These are phyloP conservation scores for Cataglyphis hispanica DNA, from an alignment of 1,140 invertebrate species.

Conservation along the genomic window DNA sequence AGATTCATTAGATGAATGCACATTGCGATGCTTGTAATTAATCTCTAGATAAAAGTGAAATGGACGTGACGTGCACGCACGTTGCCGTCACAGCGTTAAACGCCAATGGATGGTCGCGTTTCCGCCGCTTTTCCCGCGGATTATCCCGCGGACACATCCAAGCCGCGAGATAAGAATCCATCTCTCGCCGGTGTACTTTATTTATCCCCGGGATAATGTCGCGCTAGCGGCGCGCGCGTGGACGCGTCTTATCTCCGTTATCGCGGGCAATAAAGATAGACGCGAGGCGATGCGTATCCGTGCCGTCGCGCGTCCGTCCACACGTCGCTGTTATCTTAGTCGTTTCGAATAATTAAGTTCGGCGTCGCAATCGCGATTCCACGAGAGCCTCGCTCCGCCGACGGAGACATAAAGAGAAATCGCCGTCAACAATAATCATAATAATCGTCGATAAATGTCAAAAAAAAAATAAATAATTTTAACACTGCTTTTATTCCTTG, in stretches of 20 bases:
- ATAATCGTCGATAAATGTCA: no score
- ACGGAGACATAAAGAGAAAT: constrained; percentile 8
- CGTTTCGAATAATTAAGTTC: constrained; percentile 58
- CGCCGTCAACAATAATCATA: no score
- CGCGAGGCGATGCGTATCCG: constrained; percentile 27
- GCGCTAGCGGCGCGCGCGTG: background rate
- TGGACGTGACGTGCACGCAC: no score
- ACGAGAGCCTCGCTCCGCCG: constrained; percentile 24
- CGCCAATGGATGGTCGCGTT: constrained; percentile 26
- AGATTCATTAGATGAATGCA: background rate
- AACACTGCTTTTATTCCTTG: background rate
- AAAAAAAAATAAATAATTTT: no score
- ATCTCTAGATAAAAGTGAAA: background rate
- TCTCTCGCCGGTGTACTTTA: constrained; percentile 19
- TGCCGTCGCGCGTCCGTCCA: no score
- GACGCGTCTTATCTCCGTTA: constrained; percentile 46
- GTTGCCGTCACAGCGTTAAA: background rate
- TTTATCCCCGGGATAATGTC: constrained; percentile 2
- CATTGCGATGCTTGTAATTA: background rate
- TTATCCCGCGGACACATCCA: constrained; percentile 30
- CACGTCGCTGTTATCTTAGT: background rate
- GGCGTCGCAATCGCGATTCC: constrained; percentile 44
- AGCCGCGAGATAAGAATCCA: constrained; percentile 52
- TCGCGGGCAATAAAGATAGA: constrained; percentile 46
- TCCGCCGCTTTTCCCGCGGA: constrained; percentile 41